Evolutionary conservation across 2,888 invertebrate species (phyloP).

Genomic region (Craniophora ligustri): DNA sequence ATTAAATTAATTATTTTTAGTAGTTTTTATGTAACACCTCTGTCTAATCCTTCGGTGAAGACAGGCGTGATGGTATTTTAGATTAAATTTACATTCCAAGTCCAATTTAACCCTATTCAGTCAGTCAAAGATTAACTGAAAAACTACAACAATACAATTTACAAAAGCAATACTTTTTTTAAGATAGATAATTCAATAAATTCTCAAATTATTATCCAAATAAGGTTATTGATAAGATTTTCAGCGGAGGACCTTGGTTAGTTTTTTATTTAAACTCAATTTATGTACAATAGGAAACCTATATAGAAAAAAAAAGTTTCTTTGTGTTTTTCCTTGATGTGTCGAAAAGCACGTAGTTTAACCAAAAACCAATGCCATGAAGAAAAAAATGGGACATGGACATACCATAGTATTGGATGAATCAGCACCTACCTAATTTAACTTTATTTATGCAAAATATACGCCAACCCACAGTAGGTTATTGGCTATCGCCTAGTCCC

Average conservation of each 20-base stretch:
- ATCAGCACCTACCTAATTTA: too few relatives aligned
- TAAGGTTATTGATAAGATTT: constrained; percentile 22
- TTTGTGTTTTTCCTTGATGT: constrained; percentile 24
- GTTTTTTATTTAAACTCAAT: constrained; percentile 18
- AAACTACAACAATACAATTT: constrained; percentile 15
- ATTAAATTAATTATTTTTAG: too few relatives aligned
- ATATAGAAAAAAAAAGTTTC: constrained; percentile 10
- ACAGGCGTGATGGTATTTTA: too few relatives aligned
- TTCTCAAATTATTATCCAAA: constrained; percentile 13
- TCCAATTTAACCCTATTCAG: constrained; percentile 22
- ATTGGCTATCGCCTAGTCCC: too few relatives aligned
- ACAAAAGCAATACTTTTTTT: not conserved
- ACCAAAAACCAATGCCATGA: constrained; percentile 24
- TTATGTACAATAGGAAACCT: constrained; percentile 31
- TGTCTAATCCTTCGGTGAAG: too few relatives aligned
- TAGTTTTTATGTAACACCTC: constrained; percentile 7
- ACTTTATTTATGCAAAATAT: too few relatives aligned
- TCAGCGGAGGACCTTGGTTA: constrained; percentile 37
- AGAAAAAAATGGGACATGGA: constrained; percentile 22
- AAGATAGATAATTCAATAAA: constrained; percentile 19
- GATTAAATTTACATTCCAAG: too few relatives aligned
- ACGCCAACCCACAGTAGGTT: too few relatives aligned
- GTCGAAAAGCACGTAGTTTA: constrained; percentile 31
- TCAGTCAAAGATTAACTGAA: constrained; percentile 10
- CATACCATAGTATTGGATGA: too few relatives aligned